These are phyloP conservation scores for Trichopoda pennipes DNA, from an alignment of 2,888 invertebrate genomes.

Conservation along the genomic window DNA sequence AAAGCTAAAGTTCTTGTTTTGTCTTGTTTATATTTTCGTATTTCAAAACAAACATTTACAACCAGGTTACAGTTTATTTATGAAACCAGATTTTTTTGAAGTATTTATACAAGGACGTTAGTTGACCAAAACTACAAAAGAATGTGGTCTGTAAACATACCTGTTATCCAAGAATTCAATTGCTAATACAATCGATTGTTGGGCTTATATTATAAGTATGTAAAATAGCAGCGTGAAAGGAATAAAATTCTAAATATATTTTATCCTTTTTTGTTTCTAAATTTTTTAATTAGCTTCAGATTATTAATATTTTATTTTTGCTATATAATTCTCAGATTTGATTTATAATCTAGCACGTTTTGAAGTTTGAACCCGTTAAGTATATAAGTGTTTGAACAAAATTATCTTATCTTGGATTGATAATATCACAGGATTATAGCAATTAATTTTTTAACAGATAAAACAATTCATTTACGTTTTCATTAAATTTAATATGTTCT, in stretches of 20 bases:
- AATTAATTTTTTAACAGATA: conserved; percentile 15
- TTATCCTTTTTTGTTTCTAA: background rate
- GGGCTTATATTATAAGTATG: too few species aligned
- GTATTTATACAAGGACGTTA: conserved; percentile 31
- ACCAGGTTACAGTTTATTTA: background rate
- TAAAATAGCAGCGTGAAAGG: too few species aligned
- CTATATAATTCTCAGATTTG: background rate
- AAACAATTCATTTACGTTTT: conserved; percentile 34
- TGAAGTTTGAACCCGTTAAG: conserved; percentile 15
- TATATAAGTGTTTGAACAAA: conserved; percentile 17
- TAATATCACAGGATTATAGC: conserved; percentile 30
- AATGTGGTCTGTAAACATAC: conserved; percentile 38
- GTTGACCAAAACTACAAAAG: conserved; percentile 6
- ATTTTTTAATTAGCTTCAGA: background rate
- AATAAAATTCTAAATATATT: background rate
- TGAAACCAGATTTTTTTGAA: conserved; percentile 8
- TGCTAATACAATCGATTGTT: background rate
- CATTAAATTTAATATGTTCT: conserved; percentile 1
- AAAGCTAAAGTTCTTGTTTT: background rate
- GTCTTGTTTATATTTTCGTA: background rate
- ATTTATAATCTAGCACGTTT: conserved; percentile 40
- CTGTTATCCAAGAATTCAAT: conserved; percentile 33
- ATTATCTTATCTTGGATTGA: conserved; percentile 38
- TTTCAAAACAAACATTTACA: conserved; percentile 13
- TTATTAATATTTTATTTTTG: background rate